Evolutionary conservation across 2,113 vertebrate genomes (phyloP).

Genomic region (Passerina amoena): DNA sequence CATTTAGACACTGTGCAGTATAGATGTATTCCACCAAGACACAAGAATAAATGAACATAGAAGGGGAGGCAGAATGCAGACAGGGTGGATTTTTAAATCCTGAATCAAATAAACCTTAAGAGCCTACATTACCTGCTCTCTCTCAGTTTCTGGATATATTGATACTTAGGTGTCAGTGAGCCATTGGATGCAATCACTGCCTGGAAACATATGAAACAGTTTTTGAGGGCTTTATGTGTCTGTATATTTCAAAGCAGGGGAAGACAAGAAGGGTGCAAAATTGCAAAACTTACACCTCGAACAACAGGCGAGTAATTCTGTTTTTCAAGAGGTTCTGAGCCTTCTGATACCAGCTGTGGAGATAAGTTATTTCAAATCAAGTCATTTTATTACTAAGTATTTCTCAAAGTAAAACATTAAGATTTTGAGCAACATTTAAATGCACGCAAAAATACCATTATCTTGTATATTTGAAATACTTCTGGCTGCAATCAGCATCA

Average conservation of each 20-base stretch:
- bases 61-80: background rate
- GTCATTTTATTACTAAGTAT: background rate
- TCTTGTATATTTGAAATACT: background rate
- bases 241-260: background rate
- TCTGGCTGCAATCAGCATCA: background rate
- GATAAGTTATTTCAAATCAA: constrained; percentile 20
- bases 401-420: background rate
- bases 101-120: background rate
- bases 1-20: background rate
- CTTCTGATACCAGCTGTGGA: constrained; percentile 88
- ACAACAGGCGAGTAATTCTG: constrained; percentile 91
- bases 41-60: background rate
- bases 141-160: constrained; percentile 93
- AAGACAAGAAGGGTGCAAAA: background rate
- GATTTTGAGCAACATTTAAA: background rate
- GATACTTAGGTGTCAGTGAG: constrained; percentile 90
- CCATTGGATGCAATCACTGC: constrained; percentile 96
- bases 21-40: background rate
- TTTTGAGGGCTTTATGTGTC: background rate
- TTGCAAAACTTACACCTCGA: constrained; percentile 84
- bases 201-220: constrained; percentile 72
- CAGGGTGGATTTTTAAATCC: background rate
- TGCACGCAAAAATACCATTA: background rate
- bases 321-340: constrained; percentile 83
- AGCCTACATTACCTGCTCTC: constrained; percentile 83